Percentiles rank a stretch among this genome's conserved stretches.
Evolutionary conservation across 2,888 invertebrate genomes (phyloP).

Genomic region (Pinctada fucata): DNA sequence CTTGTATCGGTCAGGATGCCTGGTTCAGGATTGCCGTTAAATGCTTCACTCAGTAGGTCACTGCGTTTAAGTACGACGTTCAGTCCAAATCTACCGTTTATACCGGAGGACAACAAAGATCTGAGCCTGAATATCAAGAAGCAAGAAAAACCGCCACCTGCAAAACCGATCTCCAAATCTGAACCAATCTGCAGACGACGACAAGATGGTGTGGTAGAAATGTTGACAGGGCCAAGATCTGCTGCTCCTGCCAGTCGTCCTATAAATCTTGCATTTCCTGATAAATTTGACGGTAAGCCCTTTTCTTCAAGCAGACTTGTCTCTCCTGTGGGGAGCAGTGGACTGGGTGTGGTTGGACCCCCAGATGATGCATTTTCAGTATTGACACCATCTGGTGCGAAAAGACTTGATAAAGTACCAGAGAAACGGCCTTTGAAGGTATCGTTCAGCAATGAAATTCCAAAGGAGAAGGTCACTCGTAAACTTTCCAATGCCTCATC

Average conservation of each 20-base stretch:
- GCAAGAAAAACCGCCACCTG: not conserved
- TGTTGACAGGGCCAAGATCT: not conserved
- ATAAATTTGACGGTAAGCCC: not conserved
- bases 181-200: constrained; percentile 27
- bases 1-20: not conserved
- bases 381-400: not conserved
- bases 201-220: constrained; percentile 20
- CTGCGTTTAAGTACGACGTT: constrained; percentile 15
- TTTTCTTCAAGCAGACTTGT: not conserved
- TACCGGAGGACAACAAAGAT: constrained; percentile 20
- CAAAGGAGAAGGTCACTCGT: not conserved
- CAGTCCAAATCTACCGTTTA: constrained; percentile 18
- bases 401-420: not conserved
- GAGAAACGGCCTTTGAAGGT: not conserved
- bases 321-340: not conserved
- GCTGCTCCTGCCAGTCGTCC: not conserved
- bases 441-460: not conserved
- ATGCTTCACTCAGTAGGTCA: not conserved
- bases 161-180: constrained; percentile 13
- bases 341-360: not conserved
- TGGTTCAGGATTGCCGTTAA: not conserved
- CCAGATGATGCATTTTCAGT: not conserved
- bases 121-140: not conserved
- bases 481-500: not conserved
- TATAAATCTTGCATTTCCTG: not conserved